phyloP scores from a whole-genome alignment of 2,888 invertebrate species.

The Melinaea marsaeus region DNA sequence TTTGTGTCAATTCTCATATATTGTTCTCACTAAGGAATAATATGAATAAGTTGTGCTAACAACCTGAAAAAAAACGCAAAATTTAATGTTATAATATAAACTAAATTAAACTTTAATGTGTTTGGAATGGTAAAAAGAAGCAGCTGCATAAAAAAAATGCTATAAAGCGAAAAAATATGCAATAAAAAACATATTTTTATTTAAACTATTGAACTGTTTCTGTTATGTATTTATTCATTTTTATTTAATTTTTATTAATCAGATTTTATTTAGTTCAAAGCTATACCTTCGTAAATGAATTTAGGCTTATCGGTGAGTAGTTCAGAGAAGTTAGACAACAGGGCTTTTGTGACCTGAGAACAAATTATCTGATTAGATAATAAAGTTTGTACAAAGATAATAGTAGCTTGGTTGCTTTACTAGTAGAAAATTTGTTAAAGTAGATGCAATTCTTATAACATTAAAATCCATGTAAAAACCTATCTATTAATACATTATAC shows the following conservation, averaged over 20 bases:
- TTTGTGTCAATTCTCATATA: background rate
- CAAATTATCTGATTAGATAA: slow-evolving; percentile 2
- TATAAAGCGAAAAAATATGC: background rate
- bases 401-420: too few relatives aligned
- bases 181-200: too few relatives aligned
- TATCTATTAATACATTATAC: too few relatives aligned
- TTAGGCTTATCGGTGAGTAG: slow-evolving; percentile 23
- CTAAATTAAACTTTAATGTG: background rate
- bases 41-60: slow-evolving; percentile 2
- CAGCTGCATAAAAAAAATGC: background rate
- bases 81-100: background rate
- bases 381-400: too few relatives aligned
- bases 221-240: background rate
- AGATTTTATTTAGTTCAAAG: too few relatives aligned
- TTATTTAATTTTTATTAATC: too few relatives aligned
- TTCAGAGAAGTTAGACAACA: slow-evolving; percentile 22
- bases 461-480: too few relatives aligned
- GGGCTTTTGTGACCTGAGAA: slow-evolving; percentile 19
- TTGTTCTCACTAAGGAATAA: slow-evolving; percentile 1
- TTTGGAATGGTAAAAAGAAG: too few relatives aligned
- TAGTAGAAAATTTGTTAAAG: too few relatives aligned
- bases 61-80: background rate
- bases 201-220: background rate
- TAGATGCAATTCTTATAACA: too few relatives aligned
- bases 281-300: slow-evolving; percentile 23